A percentile compares a stretch with the other conserved stretches of the same genome.
These are phyloP conservation scores for Tenrec ecaudatus DNA, from an alignment of 2,113 vertebrate genomes.

Conservation along the genomic window DNA sequence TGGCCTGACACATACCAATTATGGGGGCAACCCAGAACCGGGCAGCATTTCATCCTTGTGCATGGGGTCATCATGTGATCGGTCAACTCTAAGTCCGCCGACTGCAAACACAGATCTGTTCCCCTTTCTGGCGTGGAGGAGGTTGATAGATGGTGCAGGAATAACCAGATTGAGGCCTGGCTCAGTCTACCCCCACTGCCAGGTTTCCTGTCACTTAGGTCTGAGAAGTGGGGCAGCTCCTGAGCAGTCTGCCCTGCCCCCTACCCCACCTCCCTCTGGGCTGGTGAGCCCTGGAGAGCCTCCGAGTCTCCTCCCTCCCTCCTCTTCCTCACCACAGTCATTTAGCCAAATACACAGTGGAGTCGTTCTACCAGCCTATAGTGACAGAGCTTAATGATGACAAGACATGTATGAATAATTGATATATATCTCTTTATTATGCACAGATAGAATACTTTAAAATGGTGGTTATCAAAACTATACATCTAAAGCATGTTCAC, in stretches of 20 bases:
- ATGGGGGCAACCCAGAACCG: neutral
- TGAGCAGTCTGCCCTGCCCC: too few relatives aligned
- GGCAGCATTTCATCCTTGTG: neutral
- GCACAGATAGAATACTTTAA: slow-evolving; percentile 88
- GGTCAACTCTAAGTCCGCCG: neutral
- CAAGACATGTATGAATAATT: slow-evolving; percentile 77
- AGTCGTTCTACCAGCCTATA: neutral
- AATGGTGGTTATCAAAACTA: slow-evolving; percentile 89
- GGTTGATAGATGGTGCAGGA: neutral
- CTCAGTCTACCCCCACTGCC: neutral
- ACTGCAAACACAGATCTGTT: neutral
- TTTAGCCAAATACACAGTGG: slow-evolving; percentile 7
- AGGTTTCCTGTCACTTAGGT: neutral
- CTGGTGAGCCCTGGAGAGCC: neutral
- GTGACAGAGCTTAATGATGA: slow-evolving; percentile 47
- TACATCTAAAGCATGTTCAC: slow-evolving; percentile 86
- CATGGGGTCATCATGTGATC: neutral
- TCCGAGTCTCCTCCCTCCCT: neutral
- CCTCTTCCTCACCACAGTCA: neutral
- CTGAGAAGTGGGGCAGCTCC: neutral
- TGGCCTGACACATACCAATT: neutral
- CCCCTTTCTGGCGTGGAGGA: neutral
- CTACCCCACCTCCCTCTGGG: neutral
- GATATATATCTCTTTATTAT: slow-evolving; percentile 91
- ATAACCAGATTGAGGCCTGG: too few relatives aligned